Evolutionary conservation across 2,797 vertebrate species (phyloP), one percentile per base, ranked within the genome.

Genomic region (Myiotriccus ornatus): DNA sequence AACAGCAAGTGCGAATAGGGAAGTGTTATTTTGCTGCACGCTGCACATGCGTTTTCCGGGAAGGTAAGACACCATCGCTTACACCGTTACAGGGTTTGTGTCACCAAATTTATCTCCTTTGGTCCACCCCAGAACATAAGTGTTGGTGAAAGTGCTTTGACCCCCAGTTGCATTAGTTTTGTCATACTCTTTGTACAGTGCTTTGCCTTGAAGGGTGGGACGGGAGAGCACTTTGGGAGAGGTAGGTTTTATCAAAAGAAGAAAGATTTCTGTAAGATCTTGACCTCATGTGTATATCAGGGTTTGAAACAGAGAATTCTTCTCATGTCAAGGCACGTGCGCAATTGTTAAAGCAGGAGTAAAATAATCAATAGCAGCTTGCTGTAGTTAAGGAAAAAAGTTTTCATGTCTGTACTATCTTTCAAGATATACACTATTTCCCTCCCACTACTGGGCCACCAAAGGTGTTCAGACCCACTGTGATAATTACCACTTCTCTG

Each of bases 401-500:
- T 82, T 93, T 60, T 57, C 34, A 3, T 83, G 13, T 35, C 74
- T 77, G 30, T 16, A 16, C 43, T 43, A 52, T 39, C 90, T 86
- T 91, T 91, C 49, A 81, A 87, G 57, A 39, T 10, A 17, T 6
- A 12, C 55, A 62, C 12, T 62, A 12, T 81, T 96, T 91, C 73
- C 65, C 57, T 94, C 71, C 80, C 41, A 75, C 71, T 77, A 10
- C 14, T 7, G 74, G 79, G 65, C 47, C 5, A 11, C 91, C 81
- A 90, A 74, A 71, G 81, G 12, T 75, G 93, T 91, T 88, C 49
- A 47, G 75, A 56, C 94, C 80, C 75, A 84, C 96, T 89, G 95
- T 60, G 96, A 92, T 97, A 95, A 96, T 97, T 95, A 67, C 41
- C 83, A 57, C 75, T 95, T 84, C 69, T 63, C 79, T 97, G 95